phyloP scores from a whole-genome alignment of 2,888 invertebrate genomes.

The Pecten maximus region DNA sequence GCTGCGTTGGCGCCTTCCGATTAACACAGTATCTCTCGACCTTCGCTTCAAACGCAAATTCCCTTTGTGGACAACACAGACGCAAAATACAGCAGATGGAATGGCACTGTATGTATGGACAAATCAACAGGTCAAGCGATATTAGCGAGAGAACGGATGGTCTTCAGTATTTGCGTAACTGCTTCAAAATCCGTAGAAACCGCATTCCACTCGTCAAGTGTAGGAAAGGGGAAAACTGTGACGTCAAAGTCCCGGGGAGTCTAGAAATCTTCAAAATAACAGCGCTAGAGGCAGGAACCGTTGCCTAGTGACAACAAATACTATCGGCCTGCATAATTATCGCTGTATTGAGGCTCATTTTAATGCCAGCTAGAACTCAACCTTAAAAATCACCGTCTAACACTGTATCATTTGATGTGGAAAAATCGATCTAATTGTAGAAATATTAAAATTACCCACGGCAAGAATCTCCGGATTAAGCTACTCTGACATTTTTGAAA shows the following conservation, averaged over 20 bases:
- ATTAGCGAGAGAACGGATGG: neutral
- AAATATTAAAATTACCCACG: constrained; percentile 10
- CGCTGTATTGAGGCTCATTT: neutral
- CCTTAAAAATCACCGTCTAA: neutral
- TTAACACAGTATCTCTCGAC: constrained; percentile 26
- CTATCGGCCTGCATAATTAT: constrained; percentile 21
- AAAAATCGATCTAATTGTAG: constrained; percentile 18
- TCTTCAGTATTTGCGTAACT: neutral
- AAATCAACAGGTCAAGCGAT: neutral
- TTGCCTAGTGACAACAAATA: constrained; percentile 27
- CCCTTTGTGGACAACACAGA: neutral
- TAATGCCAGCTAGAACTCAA: constrained; percentile 8
- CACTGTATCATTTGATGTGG: constrained; percentile 14
- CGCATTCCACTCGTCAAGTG: neutral
- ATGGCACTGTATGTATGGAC: neutral
- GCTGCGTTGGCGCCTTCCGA: neutral
- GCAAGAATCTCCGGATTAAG: neutral
- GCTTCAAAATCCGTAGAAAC: neutral
- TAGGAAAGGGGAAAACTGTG: neutral
- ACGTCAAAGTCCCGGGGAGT: neutral
- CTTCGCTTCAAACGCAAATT: neutral
- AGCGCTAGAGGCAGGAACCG: neutral
- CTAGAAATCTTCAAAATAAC: neutral
- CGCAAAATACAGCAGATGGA: neutral
- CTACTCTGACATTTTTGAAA: neutral